phyloP scores from a whole-genome alignment of 2,797 vertebrate genomes.

The Peromyscus attwateri region DNA sequence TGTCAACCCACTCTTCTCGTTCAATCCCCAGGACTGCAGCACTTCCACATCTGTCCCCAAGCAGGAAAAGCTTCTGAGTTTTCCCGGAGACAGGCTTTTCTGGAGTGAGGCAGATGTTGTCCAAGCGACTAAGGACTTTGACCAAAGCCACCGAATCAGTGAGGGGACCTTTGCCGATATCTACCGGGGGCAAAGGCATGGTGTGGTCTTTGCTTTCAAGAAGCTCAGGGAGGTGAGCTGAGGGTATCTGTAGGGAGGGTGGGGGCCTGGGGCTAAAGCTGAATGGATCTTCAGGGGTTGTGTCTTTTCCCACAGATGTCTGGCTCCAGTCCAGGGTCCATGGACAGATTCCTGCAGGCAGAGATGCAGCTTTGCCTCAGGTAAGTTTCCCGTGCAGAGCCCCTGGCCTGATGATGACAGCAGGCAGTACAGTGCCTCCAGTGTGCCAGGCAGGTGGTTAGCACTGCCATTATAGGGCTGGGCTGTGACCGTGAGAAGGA shows the following conservation, averaged over 20 bases:
- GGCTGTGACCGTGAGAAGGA: not conserved
- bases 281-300: not conserved
- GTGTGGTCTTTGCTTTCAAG: constrained; percentile 85
- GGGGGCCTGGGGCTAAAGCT: not conserved
- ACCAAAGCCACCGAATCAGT: constrained; percentile 82
- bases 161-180: constrained; percentile 87
- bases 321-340: constrained; percentile 72
- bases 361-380: constrained; percentile 89
- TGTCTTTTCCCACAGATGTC: constrained; percentile 80
- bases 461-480: not conserved
- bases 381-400: constrained; percentile 78
- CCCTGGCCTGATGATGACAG: not conserved
- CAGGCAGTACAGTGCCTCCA: not conserved
- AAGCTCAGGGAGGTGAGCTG: constrained; percentile 87
- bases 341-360: constrained; percentile 86
- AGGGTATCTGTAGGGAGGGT: not conserved
- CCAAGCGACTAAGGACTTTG: constrained; percentile 86
- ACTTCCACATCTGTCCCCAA: constrained; percentile 76
- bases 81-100: constrained; percentile 77
- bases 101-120: constrained; percentile 87
- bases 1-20: constrained; percentile 66
- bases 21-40: constrained; percentile 79
- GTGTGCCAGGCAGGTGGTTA: not conserved
- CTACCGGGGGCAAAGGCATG: constrained; percentile 86
- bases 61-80: constrained; percentile 81